These are phyloP conservation scores for Illadopsis cleaveri DNA, from an alignment of 2,113 vertebrate species.

Conservation along the genomic window DNA sequence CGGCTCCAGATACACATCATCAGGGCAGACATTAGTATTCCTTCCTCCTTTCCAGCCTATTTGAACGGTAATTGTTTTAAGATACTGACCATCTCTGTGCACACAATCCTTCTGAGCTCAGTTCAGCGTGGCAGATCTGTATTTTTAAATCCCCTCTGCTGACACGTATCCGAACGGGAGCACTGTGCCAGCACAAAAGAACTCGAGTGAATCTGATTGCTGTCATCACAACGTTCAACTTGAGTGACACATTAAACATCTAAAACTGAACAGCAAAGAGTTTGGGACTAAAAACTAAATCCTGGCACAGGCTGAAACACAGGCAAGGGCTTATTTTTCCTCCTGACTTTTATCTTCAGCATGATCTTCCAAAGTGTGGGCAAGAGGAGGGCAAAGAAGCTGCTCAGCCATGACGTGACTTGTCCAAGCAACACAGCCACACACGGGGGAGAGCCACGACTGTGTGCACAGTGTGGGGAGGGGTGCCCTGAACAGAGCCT, in stretches of 20 bases:
- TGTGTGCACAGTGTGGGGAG: not conserved
- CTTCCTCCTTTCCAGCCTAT: not conserved
- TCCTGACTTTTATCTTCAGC: not conserved
- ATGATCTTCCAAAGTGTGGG: not conserved
- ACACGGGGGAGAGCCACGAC: accelerated
- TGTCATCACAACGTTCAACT: slow-evolving; percentile 20
- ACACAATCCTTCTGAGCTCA: not conserved
- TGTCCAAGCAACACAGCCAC: not conserved
- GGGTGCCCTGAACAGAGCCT: not conserved
- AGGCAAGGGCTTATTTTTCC: not conserved
- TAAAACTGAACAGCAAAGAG: slow-evolving; percentile 1
- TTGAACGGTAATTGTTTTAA: not conserved
- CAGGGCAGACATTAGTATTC: not conserved
- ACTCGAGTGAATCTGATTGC: slow-evolving; percentile 15
- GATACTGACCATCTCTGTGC: not conserved
- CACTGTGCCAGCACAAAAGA: not conserved
- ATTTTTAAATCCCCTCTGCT: not conserved
- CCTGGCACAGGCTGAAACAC: not conserved
- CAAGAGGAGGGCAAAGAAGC: not conserved
- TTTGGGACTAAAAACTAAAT: not conserved
- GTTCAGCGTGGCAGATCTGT: not conserved
- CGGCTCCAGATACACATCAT: not conserved
- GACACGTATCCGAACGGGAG: not conserved
- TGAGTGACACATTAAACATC: slow-evolving; percentile 32
- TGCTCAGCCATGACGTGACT: not conserved